Conservation (phyloP, 2,797 vertebrate species). For the Astyanax mexicanus region DNA sequence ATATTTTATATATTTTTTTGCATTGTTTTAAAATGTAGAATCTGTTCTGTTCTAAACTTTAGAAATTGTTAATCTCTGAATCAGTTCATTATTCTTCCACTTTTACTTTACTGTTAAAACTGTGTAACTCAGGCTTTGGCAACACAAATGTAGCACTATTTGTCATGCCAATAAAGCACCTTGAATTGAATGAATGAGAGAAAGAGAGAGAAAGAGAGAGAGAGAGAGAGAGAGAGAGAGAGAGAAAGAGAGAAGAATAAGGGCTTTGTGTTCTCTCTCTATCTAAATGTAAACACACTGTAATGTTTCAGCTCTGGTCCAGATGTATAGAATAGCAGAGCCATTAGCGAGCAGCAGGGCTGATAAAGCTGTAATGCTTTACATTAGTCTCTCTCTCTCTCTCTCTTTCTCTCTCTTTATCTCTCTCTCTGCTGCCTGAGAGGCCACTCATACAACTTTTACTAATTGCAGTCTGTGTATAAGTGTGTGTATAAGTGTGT, state of each 20-base stretch:
- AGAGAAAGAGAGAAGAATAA: neutral
- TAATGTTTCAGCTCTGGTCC: neutral
- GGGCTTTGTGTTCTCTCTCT: neutral
- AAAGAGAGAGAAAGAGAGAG: neutral
- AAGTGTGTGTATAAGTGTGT: slow-evolving; percentile 8
- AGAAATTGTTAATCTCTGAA: no score
- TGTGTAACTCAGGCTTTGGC: no score
- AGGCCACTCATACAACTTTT: neutral
- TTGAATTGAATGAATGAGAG: no score
- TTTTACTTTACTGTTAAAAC: no score
- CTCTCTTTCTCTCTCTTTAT: neutral
- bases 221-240: neutral
- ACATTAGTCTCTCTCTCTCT: slow-evolving; percentile 22
- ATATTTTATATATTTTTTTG: no score
- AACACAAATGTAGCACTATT: no score
- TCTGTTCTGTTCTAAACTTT: no score
- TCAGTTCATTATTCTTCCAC: no score
- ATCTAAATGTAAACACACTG: no score
- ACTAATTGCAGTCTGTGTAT: slow-evolving; percentile 12
- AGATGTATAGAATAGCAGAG: neutral
- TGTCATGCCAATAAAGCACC: no score
- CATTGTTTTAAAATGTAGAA: no score
- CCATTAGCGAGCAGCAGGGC: neutral
- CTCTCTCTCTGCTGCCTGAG: slow-evolving; percentile 19
- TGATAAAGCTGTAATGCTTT: slow-evolving; percentile 19